phyloP scores from a whole-genome alignment of 2,888 invertebrate genomes.

The Scelioninae gen. 1 region DNA sequence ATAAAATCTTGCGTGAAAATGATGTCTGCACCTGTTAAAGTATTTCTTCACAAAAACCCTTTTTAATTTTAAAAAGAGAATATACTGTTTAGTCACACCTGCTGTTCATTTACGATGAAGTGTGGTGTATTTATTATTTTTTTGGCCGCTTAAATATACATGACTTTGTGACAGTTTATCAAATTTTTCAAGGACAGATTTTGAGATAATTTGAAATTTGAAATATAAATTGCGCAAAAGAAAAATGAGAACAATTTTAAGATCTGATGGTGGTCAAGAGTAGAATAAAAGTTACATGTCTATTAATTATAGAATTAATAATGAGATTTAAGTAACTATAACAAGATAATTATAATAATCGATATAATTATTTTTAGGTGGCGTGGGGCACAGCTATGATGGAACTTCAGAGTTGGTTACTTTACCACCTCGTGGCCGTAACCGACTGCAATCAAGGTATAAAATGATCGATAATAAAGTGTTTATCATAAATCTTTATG shows the following conservation, averaged over 20 bases:
- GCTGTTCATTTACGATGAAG: conserved; percentile 10
- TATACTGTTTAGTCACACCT: neutral
- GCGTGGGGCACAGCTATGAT: conserved; percentile 84
- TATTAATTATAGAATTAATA: neutral
- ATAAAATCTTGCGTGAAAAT: neutral
- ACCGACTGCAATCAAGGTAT: conserved; percentile 84
- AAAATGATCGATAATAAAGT: conserved; percentile 19
- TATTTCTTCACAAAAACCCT: neutral
- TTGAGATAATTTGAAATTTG: neutral
- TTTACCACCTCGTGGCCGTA: conserved; percentile 83
- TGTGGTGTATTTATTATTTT: conserved; percentile 2
- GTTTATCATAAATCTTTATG: conserved; percentile 19
- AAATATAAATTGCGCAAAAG: no score
- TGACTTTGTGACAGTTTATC: no score
- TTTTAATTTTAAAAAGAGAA: neutral
- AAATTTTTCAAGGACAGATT: conserved; percentile 1
- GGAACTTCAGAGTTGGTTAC: conserved; percentile 84
- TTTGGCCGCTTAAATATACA: conserved; percentile 6
- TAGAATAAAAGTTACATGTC: no score
- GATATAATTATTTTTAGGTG: conserved; percentile 77
- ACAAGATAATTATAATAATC: conserved; percentile 12
- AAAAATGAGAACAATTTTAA: no score
- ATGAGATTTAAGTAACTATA: no score
- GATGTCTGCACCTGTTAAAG: neutral
- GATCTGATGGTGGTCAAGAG: no score